Conservation (phyloP, 2,888 invertebrate species). For the Stomorhina lunata region DNA sequence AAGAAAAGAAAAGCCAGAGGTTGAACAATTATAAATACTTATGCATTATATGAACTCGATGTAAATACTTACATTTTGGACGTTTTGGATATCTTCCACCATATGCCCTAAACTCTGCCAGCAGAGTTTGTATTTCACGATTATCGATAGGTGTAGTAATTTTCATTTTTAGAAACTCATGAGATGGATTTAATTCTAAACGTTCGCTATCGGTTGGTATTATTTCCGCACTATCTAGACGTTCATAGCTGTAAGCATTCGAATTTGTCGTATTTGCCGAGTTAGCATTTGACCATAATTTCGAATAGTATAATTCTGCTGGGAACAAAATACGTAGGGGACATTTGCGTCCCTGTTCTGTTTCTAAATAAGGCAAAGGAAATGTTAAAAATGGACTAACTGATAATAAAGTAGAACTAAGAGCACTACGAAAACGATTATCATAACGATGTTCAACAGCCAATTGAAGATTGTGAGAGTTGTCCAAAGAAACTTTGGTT, state of each 20-base stretch:
- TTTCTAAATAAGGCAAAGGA: slow-evolving; percentile 92
- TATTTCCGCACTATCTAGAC: slow-evolving; percentile 71
- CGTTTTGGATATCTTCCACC: slow-evolving; percentile 85
- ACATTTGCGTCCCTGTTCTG: slow-evolving; percentile 89
- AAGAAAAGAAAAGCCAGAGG: background rate
- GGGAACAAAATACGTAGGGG: slow-evolving; percentile 87
- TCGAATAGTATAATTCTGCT: slow-evolving; percentile 86
- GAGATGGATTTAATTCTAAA: slow-evolving; percentile 82
- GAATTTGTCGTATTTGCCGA: slow-evolving; percentile 56
- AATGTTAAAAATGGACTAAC: slow-evolving; percentile 93
- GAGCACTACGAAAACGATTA: slow-evolving; percentile 87
- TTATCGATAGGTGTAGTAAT: slow-evolving; percentile 85
- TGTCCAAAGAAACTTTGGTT: slow-evolving; percentile 79
- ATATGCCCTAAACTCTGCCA: slow-evolving; percentile 93
- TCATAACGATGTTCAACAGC: slow-evolving; percentile 82
- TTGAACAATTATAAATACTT: too few species aligned
- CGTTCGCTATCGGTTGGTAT: slow-evolving; percentile 68
- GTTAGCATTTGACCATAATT: slow-evolving; percentile 80
- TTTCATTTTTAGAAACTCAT: slow-evolving; percentile 87
- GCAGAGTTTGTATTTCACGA: slow-evolving; percentile 84
- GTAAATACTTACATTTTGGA: slow-evolving; percentile 74
- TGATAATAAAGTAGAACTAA: slow-evolving; percentile 88
- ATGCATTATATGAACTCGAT: too few species aligned
- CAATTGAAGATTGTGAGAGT: slow-evolving; percentile 73
- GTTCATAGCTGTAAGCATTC: slow-evolving; percentile 64